phyloP scores from a whole-genome alignment of 2,113 vertebrate species.

The Phalacrocorax aristotelis region DNA sequence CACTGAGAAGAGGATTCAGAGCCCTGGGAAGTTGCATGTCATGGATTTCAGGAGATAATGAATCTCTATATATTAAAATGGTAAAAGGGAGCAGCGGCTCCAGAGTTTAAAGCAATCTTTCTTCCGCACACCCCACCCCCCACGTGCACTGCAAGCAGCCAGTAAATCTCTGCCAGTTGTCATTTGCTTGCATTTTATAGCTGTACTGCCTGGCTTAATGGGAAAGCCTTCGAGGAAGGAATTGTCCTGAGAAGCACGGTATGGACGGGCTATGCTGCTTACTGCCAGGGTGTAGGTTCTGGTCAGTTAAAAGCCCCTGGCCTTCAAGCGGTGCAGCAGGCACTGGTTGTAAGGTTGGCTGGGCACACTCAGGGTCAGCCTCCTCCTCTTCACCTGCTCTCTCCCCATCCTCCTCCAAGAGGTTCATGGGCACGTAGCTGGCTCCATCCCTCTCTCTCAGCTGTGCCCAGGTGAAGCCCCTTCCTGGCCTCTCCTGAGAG shows the following conservation, averaged over 20 bases:
- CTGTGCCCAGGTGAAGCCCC: neutral
- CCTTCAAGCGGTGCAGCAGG: neutral
- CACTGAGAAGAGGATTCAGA: neutral
- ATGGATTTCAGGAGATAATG: neutral
- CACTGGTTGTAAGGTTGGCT: neutral
- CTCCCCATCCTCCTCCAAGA: neutral
- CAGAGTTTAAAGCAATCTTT: neutral
- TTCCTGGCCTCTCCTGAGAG: neutral
- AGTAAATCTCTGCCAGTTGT: neutral
- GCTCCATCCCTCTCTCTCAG: neutral
- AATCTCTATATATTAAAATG: neutral
- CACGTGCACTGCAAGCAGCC: neutral
- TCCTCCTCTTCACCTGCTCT: neutral
- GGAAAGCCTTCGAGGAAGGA: neutral
- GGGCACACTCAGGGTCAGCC: neutral
- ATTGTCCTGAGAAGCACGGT: neutral
- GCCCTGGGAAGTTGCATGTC: neutral
- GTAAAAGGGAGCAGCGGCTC: neutral
- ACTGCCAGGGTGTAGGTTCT: neutral
- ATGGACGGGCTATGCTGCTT: rapidly evolving
- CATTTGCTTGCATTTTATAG: neutral
- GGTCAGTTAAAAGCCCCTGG: neutral
- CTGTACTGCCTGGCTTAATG: neutral
- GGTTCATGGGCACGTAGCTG: neutral
- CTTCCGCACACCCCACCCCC: neutral